Evolutionary conservation across 2,113 vertebrate genomes (phyloP), one percentile per base, ranked within the genome.

Genomic region (Gavia stellata): DNA sequence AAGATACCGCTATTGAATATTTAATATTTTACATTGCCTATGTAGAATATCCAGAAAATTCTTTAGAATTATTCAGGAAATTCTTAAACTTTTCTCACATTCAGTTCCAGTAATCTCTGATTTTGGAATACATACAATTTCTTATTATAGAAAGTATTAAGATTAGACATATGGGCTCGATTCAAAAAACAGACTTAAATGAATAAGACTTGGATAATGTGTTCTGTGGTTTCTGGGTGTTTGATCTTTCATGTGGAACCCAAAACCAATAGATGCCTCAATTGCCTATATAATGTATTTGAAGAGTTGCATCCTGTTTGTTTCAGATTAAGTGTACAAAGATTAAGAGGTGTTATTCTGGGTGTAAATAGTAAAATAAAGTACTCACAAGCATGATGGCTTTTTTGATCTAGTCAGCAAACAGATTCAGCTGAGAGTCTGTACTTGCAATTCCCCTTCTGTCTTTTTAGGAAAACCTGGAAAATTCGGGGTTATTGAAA

Each of bases 1-100:
- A 90, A 53, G 6, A 9, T 56, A 16, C 1, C 63, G 10, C 18
- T 72, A 0, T 40, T 73, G 1, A 40, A 12, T 62, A 28, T 7
- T 42, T 81, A 66, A 13, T 62, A 21, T 38, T 79, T 47, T 38
- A 45, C 55, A 20, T 45, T 52, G n/a, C 7, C 72, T 45, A 1
- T 1, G 4, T 63, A 33, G 14, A 55, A 20, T 59, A 59, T 47
- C 3, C n/a, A 44, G 17, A 53, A 55, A 55, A 33, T 33, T 63
- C 10, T 53, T 33, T 12, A 26, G 23, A 40, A 31, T 59, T 59
- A 8, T 58, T 47, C 10, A 50, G 28, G 33, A 85, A 65, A n/a
- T 44, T 78, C 8, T 45, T 31, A 44, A 62, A 31, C 3, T 55
- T 4, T 62, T 81, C 9, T 55, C 12, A 14, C 10, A 33, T 74